Evolutionary conservation across 2,797 vertebrate genomes (phyloP).

Genomic region (Brachymystax lenok): DNA sequence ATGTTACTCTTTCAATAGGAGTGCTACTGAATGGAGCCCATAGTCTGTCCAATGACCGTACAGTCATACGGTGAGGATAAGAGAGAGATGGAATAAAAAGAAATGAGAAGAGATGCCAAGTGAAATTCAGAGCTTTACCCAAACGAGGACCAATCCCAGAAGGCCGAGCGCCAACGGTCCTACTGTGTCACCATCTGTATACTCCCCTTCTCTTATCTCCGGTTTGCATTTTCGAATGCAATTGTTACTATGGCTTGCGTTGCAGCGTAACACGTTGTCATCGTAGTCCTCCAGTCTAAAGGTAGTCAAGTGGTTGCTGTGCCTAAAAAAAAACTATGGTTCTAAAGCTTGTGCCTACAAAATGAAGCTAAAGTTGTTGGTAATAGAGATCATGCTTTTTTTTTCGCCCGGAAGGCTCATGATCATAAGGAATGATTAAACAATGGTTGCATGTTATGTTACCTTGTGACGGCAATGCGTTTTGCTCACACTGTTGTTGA

Average conservation of each 20-base stretch:
- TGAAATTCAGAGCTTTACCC: constrained; percentile 66
- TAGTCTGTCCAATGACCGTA: background rate
- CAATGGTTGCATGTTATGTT: background rate
- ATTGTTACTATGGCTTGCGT: background rate
- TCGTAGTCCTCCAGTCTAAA: background rate
- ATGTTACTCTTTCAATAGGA: background rate
- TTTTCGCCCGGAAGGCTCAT: background rate
- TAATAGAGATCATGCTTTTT: background rate
- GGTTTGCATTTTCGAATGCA: background rate
- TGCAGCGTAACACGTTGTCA: background rate
- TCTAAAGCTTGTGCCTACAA: background rate
- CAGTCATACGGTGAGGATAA: constrained; percentile 1
- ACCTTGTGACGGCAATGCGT: background rate
- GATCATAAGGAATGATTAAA: too few species aligned
- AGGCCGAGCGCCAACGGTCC: constrained; percentile 69
- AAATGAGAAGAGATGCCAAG: constrained; percentile 47
- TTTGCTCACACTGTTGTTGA: constrained; percentile 10
- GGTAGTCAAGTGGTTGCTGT: background rate
- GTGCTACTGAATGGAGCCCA: constrained; percentile 10
- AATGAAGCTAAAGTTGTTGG: background rate
- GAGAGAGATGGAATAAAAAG: constrained; percentile 43
- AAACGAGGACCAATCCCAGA: constrained; percentile 70
- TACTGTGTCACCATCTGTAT: constrained; percentile 77
- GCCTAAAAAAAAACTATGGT: background rate
- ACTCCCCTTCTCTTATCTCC: constrained; percentile 35